phyloP scores from a whole-genome alignment of 2,113 vertebrate genomes.

The Sylvicapra grimmia region DNA sequence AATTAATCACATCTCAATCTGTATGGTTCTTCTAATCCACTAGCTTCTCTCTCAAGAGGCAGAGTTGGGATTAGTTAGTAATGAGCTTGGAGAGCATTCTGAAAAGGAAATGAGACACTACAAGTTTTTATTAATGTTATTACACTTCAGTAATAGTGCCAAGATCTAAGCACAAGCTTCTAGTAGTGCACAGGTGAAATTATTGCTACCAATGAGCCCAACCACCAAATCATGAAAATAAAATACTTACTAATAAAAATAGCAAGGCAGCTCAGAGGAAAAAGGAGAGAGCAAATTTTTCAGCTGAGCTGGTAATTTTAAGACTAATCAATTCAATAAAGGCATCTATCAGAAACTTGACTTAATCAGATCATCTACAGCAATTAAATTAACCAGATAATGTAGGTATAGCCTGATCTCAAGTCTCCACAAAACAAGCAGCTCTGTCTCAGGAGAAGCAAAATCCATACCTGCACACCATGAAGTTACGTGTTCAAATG shows the following conservation, averaged over 20 bases:
- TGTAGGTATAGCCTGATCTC: background rate
- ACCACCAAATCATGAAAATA: background rate
- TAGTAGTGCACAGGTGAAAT: conserved; percentile 24
- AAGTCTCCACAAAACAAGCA: background rate
- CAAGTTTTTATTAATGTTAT: conserved; percentile 30
- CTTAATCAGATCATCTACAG: conserved; percentile 27
- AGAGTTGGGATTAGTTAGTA: conserved; percentile 34
- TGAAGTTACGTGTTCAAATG: background rate
- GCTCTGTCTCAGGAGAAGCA: background rate
- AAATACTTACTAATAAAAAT: background rate
- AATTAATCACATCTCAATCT: background rate
- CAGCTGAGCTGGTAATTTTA: background rate
- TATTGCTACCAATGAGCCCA: background rate
- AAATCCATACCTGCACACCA: background rate
- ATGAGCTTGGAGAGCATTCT: conserved; percentile 33
- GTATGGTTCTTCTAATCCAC: background rate
- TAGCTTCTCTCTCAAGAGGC: conserved; percentile 33
- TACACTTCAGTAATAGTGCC: background rate
- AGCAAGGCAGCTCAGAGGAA: background rate
- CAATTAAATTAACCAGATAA: conserved; percentile 20
- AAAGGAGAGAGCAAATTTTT: conserved; percentile 25
- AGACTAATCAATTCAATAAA: conserved; percentile 29
- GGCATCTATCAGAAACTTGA: conserved; percentile 22
- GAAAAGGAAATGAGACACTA: conserved; percentile 56
- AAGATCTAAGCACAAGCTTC: background rate